These are phyloP conservation scores for Sebastes diaconus DNA, from an alignment of 2,797 vertebrate species.

Conservation along the genomic window DNA sequence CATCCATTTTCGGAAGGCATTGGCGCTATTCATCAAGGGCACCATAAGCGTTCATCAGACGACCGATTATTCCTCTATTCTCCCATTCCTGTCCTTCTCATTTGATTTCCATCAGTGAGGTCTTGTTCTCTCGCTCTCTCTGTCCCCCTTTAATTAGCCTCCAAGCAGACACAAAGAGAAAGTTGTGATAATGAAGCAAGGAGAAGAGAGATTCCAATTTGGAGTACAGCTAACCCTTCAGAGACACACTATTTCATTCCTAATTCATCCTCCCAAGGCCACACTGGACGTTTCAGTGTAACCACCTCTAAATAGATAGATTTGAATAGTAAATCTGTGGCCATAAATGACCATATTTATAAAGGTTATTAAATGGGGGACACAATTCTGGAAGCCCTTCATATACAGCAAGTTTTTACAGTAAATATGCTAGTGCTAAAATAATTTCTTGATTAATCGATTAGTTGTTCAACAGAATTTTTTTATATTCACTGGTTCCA, in stretches of 20 bases:
- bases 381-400: neutral
- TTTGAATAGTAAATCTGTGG: conserved; percentile 12
- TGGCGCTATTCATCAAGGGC: conserved; percentile 64
- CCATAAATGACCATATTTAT: neutral
- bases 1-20: conserved; percentile 44
- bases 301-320: neutral
- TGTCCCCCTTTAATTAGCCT: conserved; percentile 74
- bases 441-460: neutral
- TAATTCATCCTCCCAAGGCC: conserved; percentile 59
- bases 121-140: conserved; percentile 66
- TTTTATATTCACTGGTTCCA: neutral
- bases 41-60: conserved; percentile 64
- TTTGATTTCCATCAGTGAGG: conserved; percentile 76
- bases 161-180: conserved; percentile 66
- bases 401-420: neutral
- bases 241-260: conserved; percentile 51
- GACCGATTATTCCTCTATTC: conserved; percentile 63
- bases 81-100: conserved; percentile 65
- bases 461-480: neutral
- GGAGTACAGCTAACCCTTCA: conserved; percentile 55
- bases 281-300: conserved; percentile 49
- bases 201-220: conserved; percentile 69
- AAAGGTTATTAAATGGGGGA: neutral
- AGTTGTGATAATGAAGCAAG: conserved; percentile 72
- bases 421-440: neutral